Base-by-base conservation (phyloP, 2,888 invertebrate species). In the Leuctra nigra region DNA sequence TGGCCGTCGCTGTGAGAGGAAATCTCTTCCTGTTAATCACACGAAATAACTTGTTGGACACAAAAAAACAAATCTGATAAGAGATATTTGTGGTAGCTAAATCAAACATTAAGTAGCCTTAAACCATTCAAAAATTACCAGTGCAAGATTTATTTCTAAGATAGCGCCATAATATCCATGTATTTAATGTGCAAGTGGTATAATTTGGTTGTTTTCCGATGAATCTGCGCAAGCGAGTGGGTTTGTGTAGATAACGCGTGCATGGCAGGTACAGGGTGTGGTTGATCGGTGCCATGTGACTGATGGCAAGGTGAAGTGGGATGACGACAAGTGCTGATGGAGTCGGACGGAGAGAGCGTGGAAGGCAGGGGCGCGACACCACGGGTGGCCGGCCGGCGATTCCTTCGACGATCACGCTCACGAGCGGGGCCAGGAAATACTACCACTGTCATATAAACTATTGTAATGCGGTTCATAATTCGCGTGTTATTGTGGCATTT, bases 311-410 rank as follows among this genome's bases (percentile, higher is more conserved):
- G 9, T 44, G n/a, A n/a, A 44, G 44, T 44, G 44, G 44, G 44
- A 44, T 44, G 44, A 44, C 44, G 23, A 44, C 44, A 44, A 44
- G 44, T 44, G 44, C 22, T 44, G 44, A 44, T 44, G 44, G 4
- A 9, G 7, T 16, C 39, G 16, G 23, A 16, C 13, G 23, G 18
- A 23, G 44, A 22, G 4, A 23, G 4, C 1, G 22, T n/a, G 6
- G 29, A 11, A 29, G 29, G 29, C 29, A 29, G 11, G n/a, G n/a
- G n/a, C n/a, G n/a, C n/a, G n/a, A 7, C 29, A 6, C 11, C 29
- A 11, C 29, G 29, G 29, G 29, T 29, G 29, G 29, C 29, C 29
- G 29, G 36, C 18, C 7, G 16, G 16, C 16, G 9, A 39, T 39
- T 39, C 39, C 20, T n/a, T 7, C 18, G 18, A 39, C 16, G 2